These are phyloP conservation scores for Pantelozetes paolii DNA, from an alignment of 2,888 invertebrate species.

Conservation along the genomic window DNA sequence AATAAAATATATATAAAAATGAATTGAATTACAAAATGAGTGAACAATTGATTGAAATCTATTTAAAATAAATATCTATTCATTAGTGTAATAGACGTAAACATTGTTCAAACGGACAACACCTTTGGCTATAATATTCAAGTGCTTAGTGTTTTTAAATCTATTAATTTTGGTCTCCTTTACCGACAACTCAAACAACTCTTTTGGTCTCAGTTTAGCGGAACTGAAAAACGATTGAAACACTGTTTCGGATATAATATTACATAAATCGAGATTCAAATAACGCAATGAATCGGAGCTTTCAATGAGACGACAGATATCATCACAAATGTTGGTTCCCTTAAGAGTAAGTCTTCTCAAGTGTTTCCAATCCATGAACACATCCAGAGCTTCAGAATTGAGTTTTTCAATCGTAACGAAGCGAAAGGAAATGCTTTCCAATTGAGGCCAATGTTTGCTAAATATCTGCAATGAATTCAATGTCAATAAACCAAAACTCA, in stretches of 20 bases:
- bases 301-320: background rate
- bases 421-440: slow-evolving; percentile 9
- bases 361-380: background rate
- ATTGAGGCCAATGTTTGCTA: background rate
- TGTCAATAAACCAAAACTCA: slow-evolving; percentile 26
- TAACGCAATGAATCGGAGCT: slow-evolving; percentile 6
- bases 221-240: background rate
- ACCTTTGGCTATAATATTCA: background rate
- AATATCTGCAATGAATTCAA: slow-evolving; percentile 13
- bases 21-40: no score
- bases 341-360: background rate
- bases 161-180: slow-evolving; percentile 24
- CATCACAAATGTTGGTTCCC: slow-evolving; percentile 10
- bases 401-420: slow-evolving; percentile 20
- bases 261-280: slow-evolving; percentile 17
- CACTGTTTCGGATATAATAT: background rate
- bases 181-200: slow-evolving; percentile 21
- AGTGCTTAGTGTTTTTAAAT: slow-evolving; percentile 2
- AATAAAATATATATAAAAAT: background rate
- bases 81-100: background rate
- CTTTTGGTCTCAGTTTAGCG: slow-evolving; percentile 2
- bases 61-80: no score
- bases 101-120: background rate
- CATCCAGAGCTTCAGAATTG: slow-evolving; percentile 10
- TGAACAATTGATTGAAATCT: no score